A percentile compares a stretch with the other conserved stretches of the same genome.
Evolutionary conservation across 2,113 vertebrate species (phyloP).

Genomic region (Sterrhoptilus dennistouni): DNA sequence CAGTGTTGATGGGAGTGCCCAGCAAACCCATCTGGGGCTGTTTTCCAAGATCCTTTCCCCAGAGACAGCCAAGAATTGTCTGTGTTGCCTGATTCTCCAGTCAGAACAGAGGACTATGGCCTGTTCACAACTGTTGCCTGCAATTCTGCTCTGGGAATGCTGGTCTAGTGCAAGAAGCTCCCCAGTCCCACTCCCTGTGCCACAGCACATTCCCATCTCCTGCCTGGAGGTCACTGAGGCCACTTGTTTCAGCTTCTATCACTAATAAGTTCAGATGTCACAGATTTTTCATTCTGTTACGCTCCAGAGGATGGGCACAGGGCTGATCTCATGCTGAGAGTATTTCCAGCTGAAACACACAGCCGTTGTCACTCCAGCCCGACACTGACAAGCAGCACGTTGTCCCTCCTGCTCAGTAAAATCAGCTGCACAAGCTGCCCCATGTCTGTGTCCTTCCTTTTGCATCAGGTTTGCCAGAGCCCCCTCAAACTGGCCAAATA

Average conservation of each 20-base stretch:
- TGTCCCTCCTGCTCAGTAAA: background rate
- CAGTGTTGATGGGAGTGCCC: rapidly evolving
- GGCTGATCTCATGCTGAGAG: background rate
- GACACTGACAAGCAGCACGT: rapidly evolving
- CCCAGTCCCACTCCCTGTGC: rapidly evolving
- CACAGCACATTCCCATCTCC: background rate
- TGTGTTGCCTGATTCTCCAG: background rate
- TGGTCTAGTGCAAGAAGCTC: background rate
- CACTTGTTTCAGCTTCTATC: rapidly evolving
- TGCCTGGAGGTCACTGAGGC: background rate
- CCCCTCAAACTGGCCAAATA: background rate
- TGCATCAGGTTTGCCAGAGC: background rate
- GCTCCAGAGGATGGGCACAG: background rate
- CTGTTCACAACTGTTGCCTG: background rate
- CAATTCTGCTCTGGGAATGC: background rate
- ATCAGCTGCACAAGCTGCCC: background rate
- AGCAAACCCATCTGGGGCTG: background rate
- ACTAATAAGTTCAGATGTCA: background rate
- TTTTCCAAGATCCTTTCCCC: background rate
- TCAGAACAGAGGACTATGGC: background rate
- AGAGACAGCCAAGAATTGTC: background rate
- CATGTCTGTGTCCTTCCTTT: background rate
- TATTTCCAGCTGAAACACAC: background rate
- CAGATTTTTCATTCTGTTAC: background rate
- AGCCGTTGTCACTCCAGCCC: background rate